Base-by-base conservation (phyloP, 1,140 invertebrate genomes). In the Aporrectodea caliginosa region DNA sequence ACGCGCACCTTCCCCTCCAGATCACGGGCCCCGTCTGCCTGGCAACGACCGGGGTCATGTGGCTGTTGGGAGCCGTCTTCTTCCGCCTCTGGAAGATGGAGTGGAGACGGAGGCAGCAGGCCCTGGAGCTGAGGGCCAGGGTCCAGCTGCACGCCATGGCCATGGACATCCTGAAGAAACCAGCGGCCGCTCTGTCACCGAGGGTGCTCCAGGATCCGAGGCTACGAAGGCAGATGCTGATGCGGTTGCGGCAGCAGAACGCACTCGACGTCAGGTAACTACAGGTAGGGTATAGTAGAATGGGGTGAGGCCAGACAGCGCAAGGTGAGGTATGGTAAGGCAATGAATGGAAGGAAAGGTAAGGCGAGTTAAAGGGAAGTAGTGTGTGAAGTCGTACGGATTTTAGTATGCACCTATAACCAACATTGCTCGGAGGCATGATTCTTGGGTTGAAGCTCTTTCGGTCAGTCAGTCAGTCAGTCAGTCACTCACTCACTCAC, bases 401-500 rank as follows among this genome's bases (percentile, higher is more conserved):
- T n/a, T n/a, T n/a, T n/a, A n/a, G n/a, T n/a, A n/a, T n/a, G n/a
- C n/a, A n/a, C n/a, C n/a, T n/a, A n/a, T n/a, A n/a, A n/a, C n/a
- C n/a, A n/a, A n/a, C n/a, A n/a, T n/a, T n/a, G n/a, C n/a, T n/a
- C n/a, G n/a, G n/a, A n/a, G n/a, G n/a, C n/a, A n/a, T n/a, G n/a
- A n/a, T n/a, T n/a, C n/a, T n/a, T n/a, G n/a, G n/a, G n/a, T n/a
- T n/a, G n/a, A 68, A 73, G 14, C 34, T 43, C 34, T 1, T 77
- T 77, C 75, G 43, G 1, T 68, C 30, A 69, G 1, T 1, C 14
- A 77, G 6, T 77, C 0, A 77, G 29, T n/a, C 43, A 77, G 30
- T 72, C 79, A 80, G 34, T 79, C 79, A 80, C 75, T 69, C 79
- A 80, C 75, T 69, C 79, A 80, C 1, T 69, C 79, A 80, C 75